phyloP scores from a whole-genome alignment of 2,888 invertebrate species.

The Fragum sueziense region DNA sequence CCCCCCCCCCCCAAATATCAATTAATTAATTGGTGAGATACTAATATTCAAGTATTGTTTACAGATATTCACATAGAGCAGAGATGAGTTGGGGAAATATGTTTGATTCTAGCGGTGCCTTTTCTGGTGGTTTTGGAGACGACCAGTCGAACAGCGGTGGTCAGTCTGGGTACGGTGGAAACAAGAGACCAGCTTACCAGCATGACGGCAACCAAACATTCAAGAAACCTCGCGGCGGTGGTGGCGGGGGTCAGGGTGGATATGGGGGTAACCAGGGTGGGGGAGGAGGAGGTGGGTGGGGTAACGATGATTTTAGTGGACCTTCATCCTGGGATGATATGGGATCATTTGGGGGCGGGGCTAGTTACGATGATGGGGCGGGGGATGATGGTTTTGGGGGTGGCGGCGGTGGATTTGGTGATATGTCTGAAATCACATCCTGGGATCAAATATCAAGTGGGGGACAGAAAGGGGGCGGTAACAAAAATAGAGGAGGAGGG shows the following conservation, averaged over 20 bases:
- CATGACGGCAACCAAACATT: slow-evolving; percentile 10
- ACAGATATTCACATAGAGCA: not conserved
- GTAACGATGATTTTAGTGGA: not conserved
- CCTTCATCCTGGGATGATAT: slow-evolving; percentile 23
- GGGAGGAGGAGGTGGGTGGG: not conserved
- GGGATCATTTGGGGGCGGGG: slow-evolving; percentile 7
- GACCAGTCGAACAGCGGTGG: not conserved
- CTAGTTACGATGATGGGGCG: not conserved
- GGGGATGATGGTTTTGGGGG: not conserved
- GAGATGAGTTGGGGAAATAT: slow-evolving; percentile 30
- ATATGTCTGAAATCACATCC: slow-evolving; percentile 37
- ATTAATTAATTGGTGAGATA: no score
- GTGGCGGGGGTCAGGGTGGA: not conserved
- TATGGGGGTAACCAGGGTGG: not conserved
- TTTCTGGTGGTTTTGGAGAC: not conserved
- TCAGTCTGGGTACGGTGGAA: not conserved
- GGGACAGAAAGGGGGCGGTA: not conserved
- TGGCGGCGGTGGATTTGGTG: not conserved
- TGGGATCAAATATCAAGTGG: slow-evolving; percentile 44
- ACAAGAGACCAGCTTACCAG: slow-evolving; percentile 6
- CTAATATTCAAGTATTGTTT: no score
- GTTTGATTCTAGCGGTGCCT: slow-evolving; percentile 17
- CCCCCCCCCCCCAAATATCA: no score
- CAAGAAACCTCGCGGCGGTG: slow-evolving; percentile 9
- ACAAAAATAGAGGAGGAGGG: not conserved